phyloP scores from a whole-genome alignment of 2,113 vertebrate species.

The Pontoporia blainvillei region DNA sequence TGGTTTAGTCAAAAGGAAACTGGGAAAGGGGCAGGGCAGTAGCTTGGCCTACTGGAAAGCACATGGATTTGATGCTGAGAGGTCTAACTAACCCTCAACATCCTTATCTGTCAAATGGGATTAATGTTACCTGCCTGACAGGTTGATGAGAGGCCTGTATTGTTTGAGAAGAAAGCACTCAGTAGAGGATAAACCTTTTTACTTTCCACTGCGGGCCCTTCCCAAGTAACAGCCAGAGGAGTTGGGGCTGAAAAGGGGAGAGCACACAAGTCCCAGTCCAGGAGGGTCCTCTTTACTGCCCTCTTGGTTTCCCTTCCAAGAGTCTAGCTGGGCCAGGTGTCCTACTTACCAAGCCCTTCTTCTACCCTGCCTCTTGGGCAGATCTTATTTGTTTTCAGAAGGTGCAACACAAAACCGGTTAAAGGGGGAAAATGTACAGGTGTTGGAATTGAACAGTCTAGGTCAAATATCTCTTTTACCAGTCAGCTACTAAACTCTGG shows the following conservation, averaged over 20 bases:
- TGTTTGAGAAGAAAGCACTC: not conserved
- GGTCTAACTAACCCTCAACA: not conserved
- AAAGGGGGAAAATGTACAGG: not conserved
- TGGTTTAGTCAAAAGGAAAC: not conserved
- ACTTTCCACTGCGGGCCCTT: not conserved
- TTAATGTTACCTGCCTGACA: not conserved
- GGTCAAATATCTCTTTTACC: not conserved
- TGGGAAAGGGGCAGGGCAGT: not conserved
- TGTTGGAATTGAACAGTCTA: not conserved
- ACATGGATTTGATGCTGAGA: not conserved
- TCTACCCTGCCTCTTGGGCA: not conserved
- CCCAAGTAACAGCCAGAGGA: not conserved
- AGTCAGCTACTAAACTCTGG: not conserved
- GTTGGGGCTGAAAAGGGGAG: not conserved
- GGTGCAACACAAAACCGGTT: not conserved
- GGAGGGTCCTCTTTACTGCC: not conserved
- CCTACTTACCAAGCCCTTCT: not conserved
- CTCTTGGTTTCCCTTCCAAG: not conserved
- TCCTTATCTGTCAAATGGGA: not conserved
- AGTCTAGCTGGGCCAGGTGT: not conserved
- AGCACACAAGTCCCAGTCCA: too few relatives aligned
- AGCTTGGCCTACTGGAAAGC: not conserved
- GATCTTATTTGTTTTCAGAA: not conserved
- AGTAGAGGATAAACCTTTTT: not conserved
- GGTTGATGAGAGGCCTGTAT: not conserved